Evolutionary conservation across 2,797 vertebrate species (phyloP).

Genomic region (Eulemur mongoz): DNA sequence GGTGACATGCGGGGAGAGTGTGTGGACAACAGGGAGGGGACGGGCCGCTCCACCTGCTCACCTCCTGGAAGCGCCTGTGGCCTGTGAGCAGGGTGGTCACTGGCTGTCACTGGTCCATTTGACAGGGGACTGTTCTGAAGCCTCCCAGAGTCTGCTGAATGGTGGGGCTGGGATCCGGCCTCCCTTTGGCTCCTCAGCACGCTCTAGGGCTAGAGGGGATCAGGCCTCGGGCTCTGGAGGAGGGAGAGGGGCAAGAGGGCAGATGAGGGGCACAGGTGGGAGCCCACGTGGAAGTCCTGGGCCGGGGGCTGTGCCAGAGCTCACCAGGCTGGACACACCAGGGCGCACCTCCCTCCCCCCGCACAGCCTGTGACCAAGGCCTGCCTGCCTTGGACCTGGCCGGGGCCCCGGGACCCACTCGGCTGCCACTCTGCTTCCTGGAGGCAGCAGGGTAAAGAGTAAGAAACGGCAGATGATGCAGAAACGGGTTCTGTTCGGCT

Average conservation of each 20-base stretch:
- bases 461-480: neutral
- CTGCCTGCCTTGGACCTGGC: neutral
- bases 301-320: neutral
- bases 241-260: too few relatives aligned
- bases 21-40: too few relatives aligned
- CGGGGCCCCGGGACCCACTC: rapidly evolving
- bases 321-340: neutral
- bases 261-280: neutral
- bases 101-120: neutral
- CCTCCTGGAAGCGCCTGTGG: rapidly evolving
- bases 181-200: neutral
- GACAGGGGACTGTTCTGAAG: neutral
- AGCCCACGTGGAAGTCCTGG: too few relatives aligned
- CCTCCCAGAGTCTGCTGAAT: neutral
- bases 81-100: neutral
- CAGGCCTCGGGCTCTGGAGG: too few relatives aligned
- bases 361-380: rapidly evolving
- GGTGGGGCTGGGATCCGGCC: neutral
- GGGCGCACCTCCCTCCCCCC: too few relatives aligned
- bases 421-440: rapidly evolving
- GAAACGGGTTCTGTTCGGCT: rapidly evolving
- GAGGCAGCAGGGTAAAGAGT: neutral
- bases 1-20: rapidly evolving
- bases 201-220: neutral
- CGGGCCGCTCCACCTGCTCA: rapidly evolving